Evolutionary conservation across 2,113 vertebrate species (phyloP), one percentile per base, ranked within the genome.

Genomic region (Porphyrio hochstetteri): DNA sequence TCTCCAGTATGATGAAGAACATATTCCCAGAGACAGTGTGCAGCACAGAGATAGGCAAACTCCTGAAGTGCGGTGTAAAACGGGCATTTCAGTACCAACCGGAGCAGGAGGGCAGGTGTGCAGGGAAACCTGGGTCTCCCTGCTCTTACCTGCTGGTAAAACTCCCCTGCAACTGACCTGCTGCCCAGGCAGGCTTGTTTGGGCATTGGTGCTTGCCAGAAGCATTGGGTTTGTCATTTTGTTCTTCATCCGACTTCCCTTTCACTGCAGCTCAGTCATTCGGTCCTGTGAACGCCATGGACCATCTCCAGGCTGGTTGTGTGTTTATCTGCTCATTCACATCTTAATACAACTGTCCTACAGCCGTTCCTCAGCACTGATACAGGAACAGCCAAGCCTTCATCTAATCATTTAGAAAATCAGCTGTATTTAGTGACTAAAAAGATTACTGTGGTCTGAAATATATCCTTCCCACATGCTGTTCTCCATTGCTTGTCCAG

Each of bases 371-470:
- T 59, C 71, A 29, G 85, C 63, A 31, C 23, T 7, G 48, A 9
- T 44, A 23, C 1, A 5, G 72, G 80, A 94, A 57, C 25, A 31
- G 85, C 76, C 82, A 21, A 44, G 48, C 63, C 75, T 78, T 80
- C 9, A 0, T 72, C 72, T 79, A 65, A 86, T 89, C 72, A 33
- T 71, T 95, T 56, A 84, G 92, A 91, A 96, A 94, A 95, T 93
- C 96, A 92, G 86, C 83, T 96, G 92, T 94, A 93, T 92, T 92
- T 84, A 95, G 75, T 53, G 90, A 69, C 95, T 96, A 44, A 90
- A 95, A 84, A 91, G 92, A 95, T 96, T 86, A 77, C 63, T 94
- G 80, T 46, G 81, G 57, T 92, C 93, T 95, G 92, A 94, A 94
- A 79, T 72, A 82, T 16, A 91, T 95, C 91, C 88, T 93, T 94